phyloP scores from a whole-genome alignment of 2,797 vertebrate genomes.

The Oreonectes daqikongensis region DNA sequence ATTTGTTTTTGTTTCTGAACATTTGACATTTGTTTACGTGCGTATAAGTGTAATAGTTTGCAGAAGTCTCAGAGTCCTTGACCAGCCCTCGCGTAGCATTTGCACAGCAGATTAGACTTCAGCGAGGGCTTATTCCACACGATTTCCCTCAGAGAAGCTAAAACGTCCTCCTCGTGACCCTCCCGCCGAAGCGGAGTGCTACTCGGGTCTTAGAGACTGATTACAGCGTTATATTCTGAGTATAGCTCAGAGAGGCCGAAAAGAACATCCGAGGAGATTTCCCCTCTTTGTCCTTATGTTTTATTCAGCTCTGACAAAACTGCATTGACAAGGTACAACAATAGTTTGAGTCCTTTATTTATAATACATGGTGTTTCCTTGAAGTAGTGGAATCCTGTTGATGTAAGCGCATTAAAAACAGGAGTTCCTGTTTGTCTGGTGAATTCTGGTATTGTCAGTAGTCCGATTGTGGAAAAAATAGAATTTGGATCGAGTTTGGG shows the following conservation, averaged over 20 bases:
- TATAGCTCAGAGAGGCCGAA: conserved; percentile 36
- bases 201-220: conserved; percentile 50
- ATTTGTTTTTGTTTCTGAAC: conserved; percentile 9
- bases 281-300: conserved; percentile 30
- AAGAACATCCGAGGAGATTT: conserved; percentile 44
- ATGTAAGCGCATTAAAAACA: background rate
- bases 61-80: conserved; percentile 51
- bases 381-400: no score
- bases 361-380: background rate
- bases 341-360: background rate
- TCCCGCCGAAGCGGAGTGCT: conserved; percentile 34
- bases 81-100: conserved; percentile 53
- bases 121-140: conserved; percentile 57
- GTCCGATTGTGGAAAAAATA: conserved; percentile 23
- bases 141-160: conserved; percentile 49
- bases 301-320: conserved; percentile 12
- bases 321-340: background rate
- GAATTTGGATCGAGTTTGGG: conserved; percentile 29
- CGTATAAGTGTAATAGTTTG: conserved; percentile 43
- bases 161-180: conserved; percentile 54
- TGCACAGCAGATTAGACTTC: conserved; percentile 63
- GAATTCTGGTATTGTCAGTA: conserved; percentile 23
- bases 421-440: background rate
- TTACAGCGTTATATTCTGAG: conserved; percentile 28
- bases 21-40: conserved; percentile 17